Evolutionary conservation across 2,113 vertebrate species (phyloP).

Genomic region (Scalopus aquaticus): DNA sequence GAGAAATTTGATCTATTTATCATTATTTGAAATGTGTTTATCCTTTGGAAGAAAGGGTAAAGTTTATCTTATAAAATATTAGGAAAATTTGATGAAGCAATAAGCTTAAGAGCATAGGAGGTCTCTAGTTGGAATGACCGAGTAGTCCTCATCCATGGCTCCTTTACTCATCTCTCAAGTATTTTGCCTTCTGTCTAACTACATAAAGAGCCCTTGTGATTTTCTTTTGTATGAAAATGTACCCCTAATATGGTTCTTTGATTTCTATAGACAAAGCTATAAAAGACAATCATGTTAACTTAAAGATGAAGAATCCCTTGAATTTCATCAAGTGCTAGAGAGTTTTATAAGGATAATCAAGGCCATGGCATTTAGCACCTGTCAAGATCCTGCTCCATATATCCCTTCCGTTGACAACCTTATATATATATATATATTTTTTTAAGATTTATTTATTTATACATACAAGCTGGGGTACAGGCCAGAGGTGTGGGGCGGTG

Average conservation of each 20-base stretch:
- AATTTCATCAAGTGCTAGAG: background rate
- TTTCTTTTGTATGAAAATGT: constrained; percentile 25
- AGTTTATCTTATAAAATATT: constrained; percentile 48
- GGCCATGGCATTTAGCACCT: background rate
- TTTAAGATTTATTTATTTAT: no score
- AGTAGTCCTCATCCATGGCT: background rate
- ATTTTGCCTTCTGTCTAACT: background rate
- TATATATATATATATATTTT: background rate
- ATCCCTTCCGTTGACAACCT: background rate
- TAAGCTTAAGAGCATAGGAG: constrained; percentile 50
- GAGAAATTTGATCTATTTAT: constrained; percentile 41
- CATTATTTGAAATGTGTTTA: constrained; percentile 62
- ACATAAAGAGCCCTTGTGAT: background rate
- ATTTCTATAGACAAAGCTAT: background rate
- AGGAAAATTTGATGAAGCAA: constrained; percentile 44
- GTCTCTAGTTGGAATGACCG: constrained; percentile 17
- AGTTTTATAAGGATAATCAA: background rate
- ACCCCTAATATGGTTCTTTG: background rate
- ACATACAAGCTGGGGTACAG: no score
- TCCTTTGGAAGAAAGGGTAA: constrained; percentile 14
- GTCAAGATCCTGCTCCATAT: background rate
- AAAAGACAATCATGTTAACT: background rate
- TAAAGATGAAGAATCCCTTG: background rate
- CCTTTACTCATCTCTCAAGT: background rate
- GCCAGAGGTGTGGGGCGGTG: no score